Percentiles rank a stretch among this genome's conserved stretches.
These are phyloP conservation scores for Hormiphora californensis DNA, from an alignment of 37 sponge, comb jelly and placozoan species.

Conservation along the genomic window DNA sequence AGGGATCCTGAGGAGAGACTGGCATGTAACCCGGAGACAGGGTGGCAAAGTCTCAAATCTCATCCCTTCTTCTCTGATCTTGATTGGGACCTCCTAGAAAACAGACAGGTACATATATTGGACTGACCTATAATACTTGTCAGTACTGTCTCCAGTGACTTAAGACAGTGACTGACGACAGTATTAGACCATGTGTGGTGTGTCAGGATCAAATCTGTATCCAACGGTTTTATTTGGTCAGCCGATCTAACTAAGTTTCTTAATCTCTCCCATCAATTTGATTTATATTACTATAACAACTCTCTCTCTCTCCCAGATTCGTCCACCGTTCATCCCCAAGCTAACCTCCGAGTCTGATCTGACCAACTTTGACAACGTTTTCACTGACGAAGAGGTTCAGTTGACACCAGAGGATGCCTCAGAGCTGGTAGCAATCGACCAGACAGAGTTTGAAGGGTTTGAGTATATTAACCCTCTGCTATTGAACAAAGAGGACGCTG, in stretches of 20 bases:
- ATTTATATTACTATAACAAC: no score
- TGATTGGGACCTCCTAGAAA: slow-evolving; percentile 85
- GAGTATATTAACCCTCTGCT: slow-evolving; percentile 95
- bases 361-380: slow-evolving; percentile 89
- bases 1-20: slow-evolving; percentile 80
- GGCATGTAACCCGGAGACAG: slow-evolving; percentile 86
- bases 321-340: slow-evolving; percentile 89
- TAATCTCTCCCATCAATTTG: not conserved
- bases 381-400: slow-evolving; percentile 72
- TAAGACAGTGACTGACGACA: no score
- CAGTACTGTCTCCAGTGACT: no score
- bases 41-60: slow-evolving; percentile 72
- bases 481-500: slow-evolving; percentile 81
- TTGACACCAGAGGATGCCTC: slow-evolving; percentile 91
- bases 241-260: not conserved
- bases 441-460: slow-evolving; percentile 94
- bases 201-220: no score
- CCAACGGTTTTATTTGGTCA: not conserved
- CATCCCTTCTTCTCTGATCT: slow-evolving; percentile 85
- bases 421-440: slow-evolving; percentile 75
- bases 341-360: slow-evolving; percentile 77
- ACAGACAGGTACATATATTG: not conserved
- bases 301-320: slow-evolving; percentile 58
- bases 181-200: no score
- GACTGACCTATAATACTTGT: no score